Conservation (phyloP, 2,888 invertebrate genomes). For the Sinelater perroti region DNA sequence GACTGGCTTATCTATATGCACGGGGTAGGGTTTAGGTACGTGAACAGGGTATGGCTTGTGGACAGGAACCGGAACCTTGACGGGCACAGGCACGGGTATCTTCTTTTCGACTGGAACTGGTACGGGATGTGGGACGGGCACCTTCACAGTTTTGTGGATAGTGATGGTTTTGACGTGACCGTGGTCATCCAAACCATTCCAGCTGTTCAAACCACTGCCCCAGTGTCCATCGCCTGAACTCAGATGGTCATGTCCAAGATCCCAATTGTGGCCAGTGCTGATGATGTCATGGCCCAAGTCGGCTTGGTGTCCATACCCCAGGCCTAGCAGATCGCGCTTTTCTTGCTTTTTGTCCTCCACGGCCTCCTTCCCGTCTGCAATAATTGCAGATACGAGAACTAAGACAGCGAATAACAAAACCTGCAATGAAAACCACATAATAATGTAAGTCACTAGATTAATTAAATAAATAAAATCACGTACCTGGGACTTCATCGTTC, state of each 20-base stretch:
- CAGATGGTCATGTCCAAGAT: slow-evolving; percentile 31
- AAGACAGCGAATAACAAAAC: slow-evolving; percentile 56
- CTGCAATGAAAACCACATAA: slow-evolving; percentile 50
- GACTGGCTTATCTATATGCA: slow-evolving; percentile 64
- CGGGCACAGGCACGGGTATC: slow-evolving; percentile 53
- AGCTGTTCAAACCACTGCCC: too few species aligned
- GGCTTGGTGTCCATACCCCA: slow-evolving; percentile 47
- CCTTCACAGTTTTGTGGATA: slow-evolving; percentile 60
- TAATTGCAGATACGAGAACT: slow-evolving; percentile 53
- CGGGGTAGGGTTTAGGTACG: slow-evolving; percentile 63
- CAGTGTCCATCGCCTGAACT: background rate
- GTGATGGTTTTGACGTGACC: slow-evolving; percentile 51
- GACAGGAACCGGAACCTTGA: slow-evolving; percentile 60
- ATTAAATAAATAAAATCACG: too few species aligned
- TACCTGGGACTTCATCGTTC: slow-evolving; percentile 54
- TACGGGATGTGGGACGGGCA: slow-evolving; percentile 59
- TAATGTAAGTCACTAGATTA: too few species aligned
- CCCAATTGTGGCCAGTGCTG: slow-evolving; percentile 30
- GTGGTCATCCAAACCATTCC: slow-evolving; percentile 26
- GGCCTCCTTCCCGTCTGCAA: slow-evolving; percentile 48
- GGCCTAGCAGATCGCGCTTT: slow-evolving; percentile 53
- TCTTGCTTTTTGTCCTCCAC: slow-evolving; percentile 53
- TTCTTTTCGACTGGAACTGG: slow-evolving; percentile 58
- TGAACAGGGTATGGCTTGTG: slow-evolving; percentile 61
- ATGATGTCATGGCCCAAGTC: slow-evolving; percentile 38